These are phyloP conservation scores for Onychomys torridus DNA, from an alignment of 2,797 vertebrate genomes.

Conservation along the genomic window DNA sequence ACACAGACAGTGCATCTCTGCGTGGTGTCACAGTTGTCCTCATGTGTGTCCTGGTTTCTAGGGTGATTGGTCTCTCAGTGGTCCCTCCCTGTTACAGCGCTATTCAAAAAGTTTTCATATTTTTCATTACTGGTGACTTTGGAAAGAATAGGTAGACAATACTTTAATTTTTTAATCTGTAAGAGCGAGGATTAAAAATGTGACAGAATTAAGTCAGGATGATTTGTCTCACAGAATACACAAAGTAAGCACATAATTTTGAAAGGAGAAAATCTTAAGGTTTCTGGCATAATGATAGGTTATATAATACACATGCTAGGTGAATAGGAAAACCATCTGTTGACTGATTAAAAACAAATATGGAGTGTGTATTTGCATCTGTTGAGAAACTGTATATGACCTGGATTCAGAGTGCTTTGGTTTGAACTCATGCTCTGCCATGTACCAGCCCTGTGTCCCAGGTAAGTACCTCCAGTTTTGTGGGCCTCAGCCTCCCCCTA, in stretches of 20 bases:
- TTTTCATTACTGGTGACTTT: constrained; percentile 42
- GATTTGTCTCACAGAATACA: constrained; percentile 47
- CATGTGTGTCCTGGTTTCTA: constrained; percentile 26
- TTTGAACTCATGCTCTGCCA: not conserved
- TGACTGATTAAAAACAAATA: not conserved
- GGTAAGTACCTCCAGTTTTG: not conserved
- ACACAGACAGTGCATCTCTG: constrained; percentile 44
- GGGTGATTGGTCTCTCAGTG: constrained; percentile 18
- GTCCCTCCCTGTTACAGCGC: constrained; percentile 36
- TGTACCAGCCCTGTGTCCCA: not conserved
- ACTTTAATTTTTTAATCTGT: constrained; percentile 17
- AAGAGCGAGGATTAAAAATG: constrained; percentile 37
- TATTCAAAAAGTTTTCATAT: not conserved
- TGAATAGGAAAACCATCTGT: not conserved
- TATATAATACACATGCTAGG: not conserved
- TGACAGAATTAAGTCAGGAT: not conserved
- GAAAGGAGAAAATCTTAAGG: constrained; percentile 24
- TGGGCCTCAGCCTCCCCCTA: not conserved
- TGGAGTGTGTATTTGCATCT: not conserved
- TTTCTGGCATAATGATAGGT: constrained; percentile 18
- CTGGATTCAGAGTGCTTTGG: constrained; percentile 9
- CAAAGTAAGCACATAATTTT: not conserved
- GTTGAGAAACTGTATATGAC: not conserved
- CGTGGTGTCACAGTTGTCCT: constrained; percentile 43
- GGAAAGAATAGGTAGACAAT: not conserved